These are phyloP conservation scores for Triops longicaudatus DNA, from an alignment of 1,140 invertebrate genomes.

Conservation along the genomic window DNA sequence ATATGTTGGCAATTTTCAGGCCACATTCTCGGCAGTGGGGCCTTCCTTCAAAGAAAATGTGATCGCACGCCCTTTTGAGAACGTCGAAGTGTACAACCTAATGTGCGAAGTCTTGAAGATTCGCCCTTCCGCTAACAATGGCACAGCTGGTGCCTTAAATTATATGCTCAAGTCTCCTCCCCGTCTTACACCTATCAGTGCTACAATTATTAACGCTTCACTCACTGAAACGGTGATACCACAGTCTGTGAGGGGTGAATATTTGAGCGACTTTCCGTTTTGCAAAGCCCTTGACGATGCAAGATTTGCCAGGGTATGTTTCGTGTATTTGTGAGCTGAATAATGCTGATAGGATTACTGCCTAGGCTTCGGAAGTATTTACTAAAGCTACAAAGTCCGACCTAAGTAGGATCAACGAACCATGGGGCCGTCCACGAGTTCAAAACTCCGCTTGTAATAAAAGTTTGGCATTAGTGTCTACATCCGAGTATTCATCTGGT, in stretches of 20 bases:
- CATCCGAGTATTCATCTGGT: neutral
- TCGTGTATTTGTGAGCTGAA: no score
- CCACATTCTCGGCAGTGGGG: constrained; percentile 42
- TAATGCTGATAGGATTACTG: neutral
- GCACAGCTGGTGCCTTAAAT: constrained; percentile 28
- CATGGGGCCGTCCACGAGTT: neutral
- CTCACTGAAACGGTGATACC: no score
- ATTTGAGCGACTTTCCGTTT: no score
- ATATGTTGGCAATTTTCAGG: constrained; percentile 24
- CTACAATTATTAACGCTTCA: neutral
- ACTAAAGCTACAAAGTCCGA: neutral
- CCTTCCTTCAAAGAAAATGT: constrained; percentile 38
- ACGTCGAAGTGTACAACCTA: constrained; percentile 42
- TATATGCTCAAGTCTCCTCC: neutral
- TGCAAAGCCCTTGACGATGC: no score
- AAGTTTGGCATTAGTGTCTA: neutral
- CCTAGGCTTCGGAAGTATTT: neutral
- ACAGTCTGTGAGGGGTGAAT: no score
- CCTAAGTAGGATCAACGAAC: neutral
- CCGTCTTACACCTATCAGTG: neutral
- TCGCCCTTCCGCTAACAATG: constrained; percentile 39
- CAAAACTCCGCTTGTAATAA: neutral
- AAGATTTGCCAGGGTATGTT: no score
- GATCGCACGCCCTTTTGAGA: constrained; percentile 36
- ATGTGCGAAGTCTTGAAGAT: constrained; percentile 41